Evolutionary conservation across 2,888 invertebrate species (phyloP).

Genomic region (Ischnus inquisitorius): DNA sequence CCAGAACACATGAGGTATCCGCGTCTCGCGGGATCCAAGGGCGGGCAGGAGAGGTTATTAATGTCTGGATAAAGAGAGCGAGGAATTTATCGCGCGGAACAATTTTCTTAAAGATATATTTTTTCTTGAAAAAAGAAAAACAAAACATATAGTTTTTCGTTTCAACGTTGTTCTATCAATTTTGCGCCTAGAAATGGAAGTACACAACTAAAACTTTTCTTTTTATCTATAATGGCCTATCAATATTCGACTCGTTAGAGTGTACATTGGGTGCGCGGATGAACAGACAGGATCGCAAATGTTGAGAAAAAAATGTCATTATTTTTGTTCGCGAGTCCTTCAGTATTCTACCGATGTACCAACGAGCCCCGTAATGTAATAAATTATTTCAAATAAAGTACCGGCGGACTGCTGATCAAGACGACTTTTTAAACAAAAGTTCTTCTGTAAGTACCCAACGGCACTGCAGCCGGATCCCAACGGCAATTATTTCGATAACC

Average conservation of each 20-base stretch:
- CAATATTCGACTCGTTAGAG: background rate
- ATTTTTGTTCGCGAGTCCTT: background rate
- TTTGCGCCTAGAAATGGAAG: no score
- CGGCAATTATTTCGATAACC: conserved; percentile 52
- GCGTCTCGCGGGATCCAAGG: conserved; percentile 84
- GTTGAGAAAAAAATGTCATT: background rate
- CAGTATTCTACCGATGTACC: background rate
- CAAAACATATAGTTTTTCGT: background rate
- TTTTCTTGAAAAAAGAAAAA: background rate
- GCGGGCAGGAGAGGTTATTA: conserved; percentile 83
- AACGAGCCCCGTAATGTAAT: background rate
- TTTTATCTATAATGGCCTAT: no score
- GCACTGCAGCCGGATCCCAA: background rate
- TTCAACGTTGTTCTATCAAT: background rate
- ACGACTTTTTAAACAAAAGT: conserved; percentile 10
- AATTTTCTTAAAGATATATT: background rate
- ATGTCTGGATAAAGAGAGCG: conserved; percentile 73
- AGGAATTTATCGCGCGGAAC: conserved; percentile 12
- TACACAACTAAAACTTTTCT: no score
- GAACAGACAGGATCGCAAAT: background rate
- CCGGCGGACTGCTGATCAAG: background rate
- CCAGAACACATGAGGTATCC: conserved; percentile 86
- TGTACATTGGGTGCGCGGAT: background rate
- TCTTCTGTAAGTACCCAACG: background rate
- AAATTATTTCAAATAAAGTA: background rate